phyloP scores from a whole-genome alignment of 1,140 invertebrate species.

The Dufourea novaeangliae region DNA sequence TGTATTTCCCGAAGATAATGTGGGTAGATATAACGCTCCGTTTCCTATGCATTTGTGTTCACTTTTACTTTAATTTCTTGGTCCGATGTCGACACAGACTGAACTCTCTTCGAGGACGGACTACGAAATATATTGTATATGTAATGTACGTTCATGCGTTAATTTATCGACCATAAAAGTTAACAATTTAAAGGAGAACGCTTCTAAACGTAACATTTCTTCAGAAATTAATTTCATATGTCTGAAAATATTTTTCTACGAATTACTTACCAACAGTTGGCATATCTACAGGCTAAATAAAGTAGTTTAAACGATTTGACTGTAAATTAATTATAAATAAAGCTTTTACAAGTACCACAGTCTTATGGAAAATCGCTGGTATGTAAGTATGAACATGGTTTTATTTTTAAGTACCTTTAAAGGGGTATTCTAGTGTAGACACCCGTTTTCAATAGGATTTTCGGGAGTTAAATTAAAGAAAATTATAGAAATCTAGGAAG shows the following conservation, averaged over 20 bases:
- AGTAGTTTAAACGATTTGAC: slow-evolving; percentile 2
- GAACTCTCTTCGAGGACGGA: not conserved
- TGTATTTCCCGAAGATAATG: slow-evolving; percentile 28
- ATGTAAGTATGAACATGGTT: too few species aligned
- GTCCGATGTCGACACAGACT: not conserved
- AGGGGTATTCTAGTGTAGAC: too few species aligned
- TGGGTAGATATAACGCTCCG: not conserved
- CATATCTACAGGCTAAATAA: slow-evolving; percentile 6
- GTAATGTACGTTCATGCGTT: not conserved
- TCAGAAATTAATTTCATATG: slow-evolving; percentile 4
- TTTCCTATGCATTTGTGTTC: not conserved
- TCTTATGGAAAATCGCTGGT: not conserved
- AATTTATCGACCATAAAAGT: not conserved
- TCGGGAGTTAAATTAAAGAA: too few species aligned
- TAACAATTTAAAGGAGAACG: not conserved
- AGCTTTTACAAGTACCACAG: not conserved
- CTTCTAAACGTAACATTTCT: slow-evolving; percentile 6
- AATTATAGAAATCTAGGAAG: too few species aligned
- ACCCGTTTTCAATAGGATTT: too few species aligned
- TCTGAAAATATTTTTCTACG: slow-evolving; percentile 7
- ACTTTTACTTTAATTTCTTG: not conserved
- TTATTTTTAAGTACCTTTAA: too few species aligned
- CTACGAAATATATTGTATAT: not conserved
- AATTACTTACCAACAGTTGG: slow-evolving; percentile 1
- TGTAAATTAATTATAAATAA: slow-evolving; percentile 7